phyloP scores from a whole-genome alignment of 2,797 vertebrate species.

The Halcyon badia region DNA sequence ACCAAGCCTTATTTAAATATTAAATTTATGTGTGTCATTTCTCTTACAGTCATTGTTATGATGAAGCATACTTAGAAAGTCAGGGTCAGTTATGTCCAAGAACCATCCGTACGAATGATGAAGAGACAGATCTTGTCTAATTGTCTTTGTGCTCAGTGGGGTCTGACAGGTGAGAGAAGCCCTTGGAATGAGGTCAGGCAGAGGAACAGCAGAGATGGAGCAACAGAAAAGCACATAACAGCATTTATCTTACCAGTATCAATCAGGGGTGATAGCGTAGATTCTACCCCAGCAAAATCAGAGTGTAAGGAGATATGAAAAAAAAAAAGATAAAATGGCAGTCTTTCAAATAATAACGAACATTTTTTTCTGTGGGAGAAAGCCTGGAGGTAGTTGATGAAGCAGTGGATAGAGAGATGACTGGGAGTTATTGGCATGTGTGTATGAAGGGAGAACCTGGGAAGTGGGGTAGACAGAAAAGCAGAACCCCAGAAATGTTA shows the following conservation, averaged over 20 bases:
- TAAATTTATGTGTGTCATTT: background rate
- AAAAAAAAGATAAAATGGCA: background rate
- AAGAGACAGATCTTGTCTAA: background rate
- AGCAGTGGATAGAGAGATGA: background rate
- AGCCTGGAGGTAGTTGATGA: background rate
- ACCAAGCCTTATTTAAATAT: background rate
- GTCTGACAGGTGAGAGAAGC: conserved; percentile 35
- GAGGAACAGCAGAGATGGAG: background rate
- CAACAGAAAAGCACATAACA: background rate
- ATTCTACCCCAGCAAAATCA: background rate
- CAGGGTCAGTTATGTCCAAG: conserved; percentile 31
- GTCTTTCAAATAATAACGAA: background rate
- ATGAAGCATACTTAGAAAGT: background rate
- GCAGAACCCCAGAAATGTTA: background rate
- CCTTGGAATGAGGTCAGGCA: conserved; percentile 5
- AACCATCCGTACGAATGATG: background rate
- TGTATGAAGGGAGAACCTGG: background rate
- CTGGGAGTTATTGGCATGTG: background rate
- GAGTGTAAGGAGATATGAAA: background rate
- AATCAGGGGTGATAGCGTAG: background rate
- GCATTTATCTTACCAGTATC: background rate
- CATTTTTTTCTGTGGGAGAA: background rate
- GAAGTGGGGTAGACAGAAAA: background rate
- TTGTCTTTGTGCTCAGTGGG: background rate
- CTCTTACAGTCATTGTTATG: background rate